These are phyloP conservation scores for Pyralis farinalis DNA, from an alignment of 2,888 invertebrate genomes.

Conservation along the genomic window DNA sequence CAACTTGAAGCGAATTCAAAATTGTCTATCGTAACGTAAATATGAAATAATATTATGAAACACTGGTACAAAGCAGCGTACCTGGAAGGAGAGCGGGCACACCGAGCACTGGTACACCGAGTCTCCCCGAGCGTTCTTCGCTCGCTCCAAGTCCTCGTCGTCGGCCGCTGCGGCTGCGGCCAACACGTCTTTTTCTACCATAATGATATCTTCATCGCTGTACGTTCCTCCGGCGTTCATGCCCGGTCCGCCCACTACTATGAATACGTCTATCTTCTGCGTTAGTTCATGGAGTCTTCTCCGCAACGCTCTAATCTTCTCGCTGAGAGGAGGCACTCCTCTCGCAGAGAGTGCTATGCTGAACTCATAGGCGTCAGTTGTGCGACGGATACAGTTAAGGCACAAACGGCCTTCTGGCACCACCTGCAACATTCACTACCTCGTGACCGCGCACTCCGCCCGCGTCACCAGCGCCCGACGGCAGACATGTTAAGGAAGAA, in stretches of 20 bases:
- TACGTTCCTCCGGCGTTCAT: constrained; percentile 47
- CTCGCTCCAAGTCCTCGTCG: constrained; percentile 50
- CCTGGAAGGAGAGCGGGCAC: constrained; percentile 62
- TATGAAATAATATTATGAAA: too few relatives aligned
- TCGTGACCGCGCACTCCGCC: too few relatives aligned
- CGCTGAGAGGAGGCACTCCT: constrained; percentile 55
- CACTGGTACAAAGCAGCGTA: constrained; percentile 16
- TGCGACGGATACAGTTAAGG: constrained; percentile 46
- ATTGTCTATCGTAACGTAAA: too few relatives aligned
- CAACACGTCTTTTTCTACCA: constrained; percentile 62
- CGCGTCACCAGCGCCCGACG: too few relatives aligned
- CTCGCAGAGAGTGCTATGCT: constrained; percentile 40
- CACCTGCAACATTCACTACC: constrained; percentile 47
- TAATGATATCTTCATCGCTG: constrained; percentile 68
- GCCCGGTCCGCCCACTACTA: constrained; percentile 62
- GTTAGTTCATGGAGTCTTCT: constrained; percentile 61
- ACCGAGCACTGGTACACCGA: constrained; percentile 66
- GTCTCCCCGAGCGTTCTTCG: constrained; percentile 54
- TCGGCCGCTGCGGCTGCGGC: constrained; percentile 56
- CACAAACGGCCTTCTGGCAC: constrained; percentile 62
- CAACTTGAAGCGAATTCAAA: too few relatives aligned
- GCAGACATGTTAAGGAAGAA: too few relatives aligned
- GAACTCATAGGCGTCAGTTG: constrained; percentile 58
- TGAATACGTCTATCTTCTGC: constrained; percentile 71
- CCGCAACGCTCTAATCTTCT: constrained; percentile 62